Conservation (phyloP, 2,113 vertebrate genomes). For the Herpailurus yagouaroundi region DNA sequence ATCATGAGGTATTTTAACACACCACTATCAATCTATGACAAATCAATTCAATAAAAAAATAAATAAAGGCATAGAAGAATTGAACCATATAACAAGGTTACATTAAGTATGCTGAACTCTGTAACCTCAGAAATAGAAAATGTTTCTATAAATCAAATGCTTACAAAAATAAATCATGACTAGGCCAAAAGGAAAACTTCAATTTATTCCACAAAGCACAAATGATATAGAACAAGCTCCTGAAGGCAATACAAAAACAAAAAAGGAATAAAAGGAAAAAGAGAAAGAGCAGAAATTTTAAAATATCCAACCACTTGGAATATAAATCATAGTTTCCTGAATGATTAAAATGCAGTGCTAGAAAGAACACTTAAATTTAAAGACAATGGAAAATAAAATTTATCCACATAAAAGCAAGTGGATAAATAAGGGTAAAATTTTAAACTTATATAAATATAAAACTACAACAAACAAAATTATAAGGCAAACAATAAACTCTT, state of each 20-base stretch:
- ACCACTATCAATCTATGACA: conserved; percentile 76
- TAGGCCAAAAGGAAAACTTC: conserved; percentile 35
- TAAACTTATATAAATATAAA: conserved; percentile 31
- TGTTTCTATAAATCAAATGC: conserved; percentile 69
- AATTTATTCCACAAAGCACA: conserved; percentile 2
- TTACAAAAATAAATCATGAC: conserved; percentile 62
- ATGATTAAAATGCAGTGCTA: neutral
- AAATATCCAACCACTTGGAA: neutral
- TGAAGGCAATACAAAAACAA: neutral
- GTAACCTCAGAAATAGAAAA: conserved; percentile 64
- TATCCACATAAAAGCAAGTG: neutral
- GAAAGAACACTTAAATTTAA: conserved; percentile 25
- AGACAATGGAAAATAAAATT: neutral
- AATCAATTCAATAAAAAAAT: conserved; percentile 73
- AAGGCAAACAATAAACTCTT: neutral
- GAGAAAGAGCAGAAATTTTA: neutral
- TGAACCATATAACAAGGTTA: conserved; percentile 73
- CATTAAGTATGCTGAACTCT: conserved; percentile 69
- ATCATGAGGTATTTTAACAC: conserved; percentile 65
- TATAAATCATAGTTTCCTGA: conserved; percentile 9
- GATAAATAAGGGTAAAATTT: neutral
- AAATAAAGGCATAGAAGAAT: conserved; percentile 68
- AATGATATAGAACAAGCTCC: neutral
- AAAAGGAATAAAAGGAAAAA: neutral
- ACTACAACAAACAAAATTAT: conserved; percentile 33